phyloP scores from a whole-genome alignment of 2,888 invertebrate species.

The Synergus laeviventris region DNA sequence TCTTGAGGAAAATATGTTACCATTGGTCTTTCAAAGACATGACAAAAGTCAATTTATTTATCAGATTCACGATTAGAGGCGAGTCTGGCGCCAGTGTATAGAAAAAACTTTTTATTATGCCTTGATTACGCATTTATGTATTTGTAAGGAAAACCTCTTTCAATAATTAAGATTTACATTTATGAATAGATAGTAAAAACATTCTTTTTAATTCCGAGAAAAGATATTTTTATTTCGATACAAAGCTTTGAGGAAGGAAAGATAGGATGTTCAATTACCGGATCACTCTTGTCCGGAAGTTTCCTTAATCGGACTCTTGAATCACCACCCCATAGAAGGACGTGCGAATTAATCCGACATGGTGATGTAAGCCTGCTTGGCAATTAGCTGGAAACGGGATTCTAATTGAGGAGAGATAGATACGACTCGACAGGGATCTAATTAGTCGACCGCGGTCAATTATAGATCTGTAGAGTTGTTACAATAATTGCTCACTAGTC shows the following conservation, averaged over 20 bases:
- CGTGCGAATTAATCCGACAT: constrained; percentile 32
- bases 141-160: background rate
- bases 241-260: background rate
- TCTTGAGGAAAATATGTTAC: background rate
- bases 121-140: background rate
- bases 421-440: constrained; percentile 49
- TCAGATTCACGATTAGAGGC: background rate
- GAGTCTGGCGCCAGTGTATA: background rate
- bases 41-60: background rate
- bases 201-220: background rate
- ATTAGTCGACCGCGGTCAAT: constrained; percentile 52
- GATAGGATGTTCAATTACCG: background rate
- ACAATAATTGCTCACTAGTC: constrained; percentile 43
- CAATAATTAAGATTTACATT: background rate
- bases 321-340: constrained; percentile 12
- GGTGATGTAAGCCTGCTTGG: constrained; percentile 36
- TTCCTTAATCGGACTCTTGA: constrained; percentile 22
- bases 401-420: constrained; percentile 56
- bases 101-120: background rate
- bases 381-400: constrained; percentile 56
- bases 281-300: background rate
- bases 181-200: background rate
- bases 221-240: no score
- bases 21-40: background rate
- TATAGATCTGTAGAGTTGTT: constrained; percentile 39